Evolutionary conservation across 2,113 vertebrate genomes (phyloP), one percentile per base, ranked within the genome.

Genomic region (Leptosomus discolor): DNA sequence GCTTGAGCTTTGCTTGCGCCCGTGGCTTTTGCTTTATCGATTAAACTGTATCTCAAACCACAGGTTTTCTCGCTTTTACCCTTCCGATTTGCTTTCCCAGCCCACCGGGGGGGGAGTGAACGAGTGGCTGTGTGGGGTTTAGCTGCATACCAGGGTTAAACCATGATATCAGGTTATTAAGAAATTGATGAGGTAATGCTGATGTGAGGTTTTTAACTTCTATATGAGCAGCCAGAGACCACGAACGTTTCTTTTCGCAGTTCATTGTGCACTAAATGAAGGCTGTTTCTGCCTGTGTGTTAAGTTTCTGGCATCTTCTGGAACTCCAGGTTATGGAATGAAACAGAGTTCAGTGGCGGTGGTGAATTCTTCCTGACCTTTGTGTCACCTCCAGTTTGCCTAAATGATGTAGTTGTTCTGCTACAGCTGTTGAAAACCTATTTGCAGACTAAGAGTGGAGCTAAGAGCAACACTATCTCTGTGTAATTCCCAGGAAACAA

Each of bases 151-250:
- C 32, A 21, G 16, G 32, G 18, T 64, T 53, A 79, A 73, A 53
- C 37, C 2, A 4, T 1, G 2, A 1, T 4, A 23, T 30, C 11
- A 10, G 30, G 48, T 36, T 61, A 53, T 23, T 58, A 6, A 41
- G 15, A 6, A 8, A 3, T 2, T 8, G 3, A 2, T 39, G 27
- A 29, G 57, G 8, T 75, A 30, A 27, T 34, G 41, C 51, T 77
- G 27, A 8, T 18, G 51, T 24, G 27, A 67, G 12, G 27, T 16
- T 56, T 56, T 46, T 36, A 24, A 29, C 19, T 32, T 23, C 34
- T 6, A 17, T 17, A 13, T 1, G 11, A 17, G 9, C 65, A 32
- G 13, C 19, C 15, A 65, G 60, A 74, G 39, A 58, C 18, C 6
- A 3, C 11, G 26, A 10, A 7, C 8, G 5, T 23, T 81, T 53